These are phyloP conservation scores for Tenebrosternarchus preto DNA, from an alignment of 2,113 vertebrate species.

Conservation along the genomic window DNA sequence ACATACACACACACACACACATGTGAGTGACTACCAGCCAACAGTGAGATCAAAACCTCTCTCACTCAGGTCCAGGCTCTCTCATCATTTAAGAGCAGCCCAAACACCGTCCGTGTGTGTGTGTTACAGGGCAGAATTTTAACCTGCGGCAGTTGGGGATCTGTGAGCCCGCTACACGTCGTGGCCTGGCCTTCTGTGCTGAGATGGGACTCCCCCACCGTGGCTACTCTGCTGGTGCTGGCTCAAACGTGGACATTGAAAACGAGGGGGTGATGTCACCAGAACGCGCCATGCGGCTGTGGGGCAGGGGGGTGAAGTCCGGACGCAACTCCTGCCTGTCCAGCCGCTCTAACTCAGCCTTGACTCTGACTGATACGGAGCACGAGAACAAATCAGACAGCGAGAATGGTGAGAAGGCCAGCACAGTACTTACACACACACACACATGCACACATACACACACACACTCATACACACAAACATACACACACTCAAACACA, in stretches of 20 bases:
- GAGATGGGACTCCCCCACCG: constrained; percentile 96
- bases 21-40: no score
- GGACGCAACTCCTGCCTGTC: constrained; percentile 96
- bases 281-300: constrained; percentile 92
- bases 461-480: neutral
- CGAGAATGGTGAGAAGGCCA: constrained; percentile 86
- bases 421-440: neutral
- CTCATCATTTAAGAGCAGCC: no score
- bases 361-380: constrained; percentile 97
- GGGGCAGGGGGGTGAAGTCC: constrained; percentile 92
- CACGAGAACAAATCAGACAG: constrained; percentile 99
- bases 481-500: no score
- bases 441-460: neutral
- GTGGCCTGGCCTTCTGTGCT: constrained; percentile 93
- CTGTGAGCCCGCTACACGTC: constrained; percentile 91
- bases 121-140: constrained; percentile 90
- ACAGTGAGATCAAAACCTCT: no score
- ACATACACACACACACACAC: no score
- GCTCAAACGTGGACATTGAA: constrained; percentile 87
- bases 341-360: constrained; percentile 96
- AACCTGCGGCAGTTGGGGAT: constrained; percentile 96
- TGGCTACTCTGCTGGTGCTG: constrained; percentile 89
- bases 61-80: no score
- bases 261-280: constrained; percentile 94
- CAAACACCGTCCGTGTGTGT: constrained; percentile 36